Evolutionary conservation across 2,888 invertebrate genomes (phyloP), one percentile per base, ranked within the genome.

Genomic region (Drosophila quasianomalipes): DNA sequence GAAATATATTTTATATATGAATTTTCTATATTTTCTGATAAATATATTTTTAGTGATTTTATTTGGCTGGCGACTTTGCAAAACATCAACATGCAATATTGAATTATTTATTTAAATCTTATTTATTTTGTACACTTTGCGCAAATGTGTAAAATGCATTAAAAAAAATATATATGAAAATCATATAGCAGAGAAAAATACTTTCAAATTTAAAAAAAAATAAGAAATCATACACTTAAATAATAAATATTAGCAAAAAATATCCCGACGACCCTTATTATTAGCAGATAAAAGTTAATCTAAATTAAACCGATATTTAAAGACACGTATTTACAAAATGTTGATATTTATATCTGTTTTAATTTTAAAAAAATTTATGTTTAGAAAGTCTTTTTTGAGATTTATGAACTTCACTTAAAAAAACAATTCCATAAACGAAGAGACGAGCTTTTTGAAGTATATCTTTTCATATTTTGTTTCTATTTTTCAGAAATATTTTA

Each of bases 61-160:
- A 49, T 39, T 65, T 66, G 30, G 63, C 44, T 79, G 61, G 61
- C 62, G 74, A 69, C 41, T 81, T 79, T 79, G 79, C 79, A 67
- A 82, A 89, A 92, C 91, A 92, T 87, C 83, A 91, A 92, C 91
- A 91, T 91, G 91, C 91, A 89, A 59, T 76, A 76, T 62, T 77
- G 57, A 64, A 74, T 78, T 79, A 53, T 63, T 71, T 70, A 49
- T 39, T 78, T 58, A 7, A 49, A 49, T 55, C 65, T 63, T 16
- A 30, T 49, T 64, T 60, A 30, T 22, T 82, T 63, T 44, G 68
- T 85, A 87, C 88, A 90, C 70, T 60, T 78, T 70, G 81, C 76
- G 55, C 54, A 70, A 51, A 62, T 68, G 77, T 82, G 80, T 67
- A 47, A 68, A 70, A 55, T 37, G 67, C 22, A 53, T 49, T n/a